Evolutionary conservation across 2,113 vertebrate genomes (phyloP).

Genomic region (Oncorhynchus tshawytscha): DNA sequence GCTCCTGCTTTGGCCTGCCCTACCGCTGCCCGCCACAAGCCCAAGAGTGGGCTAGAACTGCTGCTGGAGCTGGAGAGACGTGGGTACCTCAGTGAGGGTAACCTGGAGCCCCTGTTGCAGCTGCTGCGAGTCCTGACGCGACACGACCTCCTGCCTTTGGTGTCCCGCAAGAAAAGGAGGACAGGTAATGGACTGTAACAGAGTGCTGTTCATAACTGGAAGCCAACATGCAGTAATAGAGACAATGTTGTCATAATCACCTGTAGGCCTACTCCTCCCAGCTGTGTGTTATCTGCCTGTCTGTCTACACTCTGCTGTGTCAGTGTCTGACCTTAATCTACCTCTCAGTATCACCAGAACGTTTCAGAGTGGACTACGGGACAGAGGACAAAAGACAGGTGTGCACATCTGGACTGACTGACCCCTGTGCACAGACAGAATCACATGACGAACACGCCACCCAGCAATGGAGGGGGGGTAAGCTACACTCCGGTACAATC

Average conservation of each 20-base stretch:
- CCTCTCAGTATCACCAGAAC: conserved; percentile 82
- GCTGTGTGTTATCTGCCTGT: background rate
- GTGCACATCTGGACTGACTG: conserved; percentile 32
- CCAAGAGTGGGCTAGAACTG: conserved; percentile 79
- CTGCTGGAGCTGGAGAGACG: conserved; percentile 82
- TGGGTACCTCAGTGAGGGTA: conserved; percentile 81
- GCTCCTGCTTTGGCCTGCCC: conserved; percentile 16
- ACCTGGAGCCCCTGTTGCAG: conserved; percentile 79
- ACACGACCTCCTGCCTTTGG: conserved; percentile 84
- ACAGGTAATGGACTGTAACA: conserved; percentile 74
- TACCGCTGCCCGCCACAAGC: conserved; percentile 47
- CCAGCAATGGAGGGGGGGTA: conserved; percentile 77
- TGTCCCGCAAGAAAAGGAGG: conserved; percentile 79
- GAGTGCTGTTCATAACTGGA: background rate
- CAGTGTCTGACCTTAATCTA: background rate
- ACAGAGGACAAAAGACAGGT: conserved; percentile 49
- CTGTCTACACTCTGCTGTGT: background rate
- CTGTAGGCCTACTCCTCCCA: background rate
- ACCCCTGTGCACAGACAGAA: conserved; percentile 64
- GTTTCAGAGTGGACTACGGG: conserved; percentile 60
- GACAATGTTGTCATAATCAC: background rate
- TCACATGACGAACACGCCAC: conserved; percentile 52
- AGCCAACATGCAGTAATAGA: background rate
- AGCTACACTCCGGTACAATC: background rate
- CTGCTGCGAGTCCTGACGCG: conserved; percentile 85